Evolutionary conservation across 2,888 invertebrate species (phyloP).

Genomic region (Eucera pruinosa): DNA sequence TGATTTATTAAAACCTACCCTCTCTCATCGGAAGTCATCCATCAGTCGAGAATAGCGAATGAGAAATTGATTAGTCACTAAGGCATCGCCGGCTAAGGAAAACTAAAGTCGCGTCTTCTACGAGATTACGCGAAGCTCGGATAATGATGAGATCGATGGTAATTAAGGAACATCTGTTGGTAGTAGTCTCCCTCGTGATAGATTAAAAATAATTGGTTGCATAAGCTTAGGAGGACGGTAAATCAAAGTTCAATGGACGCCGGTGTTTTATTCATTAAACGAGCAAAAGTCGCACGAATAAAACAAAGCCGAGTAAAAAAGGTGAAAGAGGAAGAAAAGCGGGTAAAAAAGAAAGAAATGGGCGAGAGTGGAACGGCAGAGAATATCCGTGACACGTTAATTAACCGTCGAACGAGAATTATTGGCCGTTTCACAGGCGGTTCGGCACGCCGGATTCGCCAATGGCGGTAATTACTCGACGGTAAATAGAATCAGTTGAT

Average conservation of each 20-base stretch:
- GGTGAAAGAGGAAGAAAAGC: neutral
- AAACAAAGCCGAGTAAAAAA: neutral
- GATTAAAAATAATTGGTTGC: conserved; percentile 48
- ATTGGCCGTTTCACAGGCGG: conserved; percentile 52
- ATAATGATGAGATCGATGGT: conserved; percentile 63
- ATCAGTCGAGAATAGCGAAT: conserved; percentile 64
- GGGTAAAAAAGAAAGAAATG: neutral
- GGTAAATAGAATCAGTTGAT: conserved; percentile 70
- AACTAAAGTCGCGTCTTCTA: conserved; percentile 29
- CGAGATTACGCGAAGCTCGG: conserved; percentile 56
- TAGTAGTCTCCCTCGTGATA: conserved; percentile 12
- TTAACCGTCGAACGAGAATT: conserved; percentile 51
- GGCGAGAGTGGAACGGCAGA: conserved; percentile 9
- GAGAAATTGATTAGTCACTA: conserved; percentile 69
- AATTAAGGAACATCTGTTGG: conserved; percentile 56
- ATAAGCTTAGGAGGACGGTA: neutral
- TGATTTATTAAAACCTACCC: conserved; percentile 69
- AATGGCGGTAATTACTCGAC: conserved; percentile 54
- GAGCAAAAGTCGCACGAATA: too few relatives aligned
- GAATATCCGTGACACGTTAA: conserved; percentile 48
- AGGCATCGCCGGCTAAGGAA: conserved; percentile 13
- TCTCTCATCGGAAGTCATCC: conserved; percentile 64
- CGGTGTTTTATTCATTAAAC: conserved; percentile 21
- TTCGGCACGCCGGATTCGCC: conserved; percentile 40
- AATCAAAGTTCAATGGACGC: conserved; percentile 11